A percentile compares a stretch with the other conserved stretches of the same genome.
Conservation (phyloP, 2,888 invertebrate species). For the Drosophila demipolita region DNA sequence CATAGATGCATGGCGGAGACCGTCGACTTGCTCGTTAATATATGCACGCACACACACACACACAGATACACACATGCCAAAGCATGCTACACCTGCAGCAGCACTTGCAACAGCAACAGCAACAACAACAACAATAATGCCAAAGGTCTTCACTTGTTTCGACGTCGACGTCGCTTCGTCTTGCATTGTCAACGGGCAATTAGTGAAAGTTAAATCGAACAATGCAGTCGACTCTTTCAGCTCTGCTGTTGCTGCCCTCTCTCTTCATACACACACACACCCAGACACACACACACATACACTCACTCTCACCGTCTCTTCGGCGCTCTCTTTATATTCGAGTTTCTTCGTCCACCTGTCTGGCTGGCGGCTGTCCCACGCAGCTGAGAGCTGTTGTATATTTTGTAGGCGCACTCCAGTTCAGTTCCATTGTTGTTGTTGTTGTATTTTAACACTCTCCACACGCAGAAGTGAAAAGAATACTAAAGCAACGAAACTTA, state of each 20-base stretch:
- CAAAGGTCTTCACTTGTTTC: slow-evolving; percentile 46
- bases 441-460: slow-evolving; percentile 70
- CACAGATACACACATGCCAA: background rate
- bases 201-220: slow-evolving; percentile 78
- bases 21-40: slow-evolving; percentile 58
- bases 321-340: slow-evolving; percentile 5
- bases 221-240: slow-evolving; percentile 56
- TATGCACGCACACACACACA: slow-evolving; percentile 11
- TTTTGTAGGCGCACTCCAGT: slow-evolving; percentile 55
- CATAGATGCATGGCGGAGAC: slow-evolving; percentile 50
- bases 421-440: slow-evolving; percentile 46
- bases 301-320: background rate
- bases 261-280: background rate
- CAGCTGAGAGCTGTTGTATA: slow-evolving; percentile 29
- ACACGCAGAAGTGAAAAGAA: slow-evolving; percentile 69
- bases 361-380: slow-evolving; percentile 12
- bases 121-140: slow-evolving; percentile 36
- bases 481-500: slow-evolving; percentile 28
- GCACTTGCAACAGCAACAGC: slow-evolving; percentile 3
- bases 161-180: slow-evolving; percentile 15
- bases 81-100: slow-evolving; percentile 42
- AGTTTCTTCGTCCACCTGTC: slow-evolving; percentile 16
- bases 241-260: slow-evolving; percentile 13
- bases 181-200: slow-evolving; percentile 76
- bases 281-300: slow-evolving; percentile 1